Evolutionary conservation across 2,113 vertebrate genomes (phyloP).

Genomic region (Tor tambroides): DNA sequence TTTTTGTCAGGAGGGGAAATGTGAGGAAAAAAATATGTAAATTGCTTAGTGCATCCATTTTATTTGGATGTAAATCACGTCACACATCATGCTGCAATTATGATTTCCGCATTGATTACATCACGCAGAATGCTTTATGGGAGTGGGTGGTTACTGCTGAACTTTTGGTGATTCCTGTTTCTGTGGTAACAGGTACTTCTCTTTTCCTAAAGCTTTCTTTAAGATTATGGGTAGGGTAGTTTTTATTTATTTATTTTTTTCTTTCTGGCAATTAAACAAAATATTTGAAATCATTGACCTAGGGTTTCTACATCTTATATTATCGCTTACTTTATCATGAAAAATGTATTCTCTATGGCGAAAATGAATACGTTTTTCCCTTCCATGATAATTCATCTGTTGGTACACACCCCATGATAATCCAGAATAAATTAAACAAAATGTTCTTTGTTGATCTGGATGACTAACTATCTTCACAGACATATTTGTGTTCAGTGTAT

Average conservation of each 20-base stretch:
- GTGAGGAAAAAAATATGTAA: background rate
- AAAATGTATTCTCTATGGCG: background rate
- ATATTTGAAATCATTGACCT: background rate
- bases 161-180: background rate
- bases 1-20: background rate
- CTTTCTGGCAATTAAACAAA: background rate
- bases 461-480: background rate
- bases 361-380: background rate
- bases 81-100: background rate
- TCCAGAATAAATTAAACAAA: background rate
- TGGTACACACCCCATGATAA: background rate
- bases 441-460: background rate
- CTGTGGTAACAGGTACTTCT: background rate
- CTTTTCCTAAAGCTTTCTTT: background rate
- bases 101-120: background rate
- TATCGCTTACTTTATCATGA: too few species aligned
- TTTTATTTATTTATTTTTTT: background rate
- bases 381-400: too few species aligned
- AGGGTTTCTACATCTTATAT: too few species aligned
- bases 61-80: background rate
- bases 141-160: background rate
- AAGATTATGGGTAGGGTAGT: background rate
- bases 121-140: background rate
- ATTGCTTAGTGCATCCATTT: background rate
- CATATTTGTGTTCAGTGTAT: conserved; percentile 18